Evolutionary conservation across 2,113 vertebrate genomes (phyloP), one percentile per base, ranked within the genome.

Genomic region (Alouatta palliata): DNA sequence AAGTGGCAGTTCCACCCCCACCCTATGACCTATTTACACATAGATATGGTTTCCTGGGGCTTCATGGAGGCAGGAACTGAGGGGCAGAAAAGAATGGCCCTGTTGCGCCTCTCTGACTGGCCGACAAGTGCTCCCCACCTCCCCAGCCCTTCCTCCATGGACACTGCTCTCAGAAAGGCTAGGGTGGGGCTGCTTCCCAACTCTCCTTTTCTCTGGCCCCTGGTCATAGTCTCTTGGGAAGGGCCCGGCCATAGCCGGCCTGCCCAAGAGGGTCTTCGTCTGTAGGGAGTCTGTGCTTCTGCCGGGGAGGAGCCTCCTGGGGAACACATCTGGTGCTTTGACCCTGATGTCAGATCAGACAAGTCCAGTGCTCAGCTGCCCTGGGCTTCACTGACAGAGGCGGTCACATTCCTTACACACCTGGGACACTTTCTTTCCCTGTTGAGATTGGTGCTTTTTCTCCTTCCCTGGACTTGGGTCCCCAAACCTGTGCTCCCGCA

Each of bases 361-460:
- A 6, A 10, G 20, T 16, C 23, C 12, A 7, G 19, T 6, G 10
- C 56, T 61, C 68, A 37, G 25, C 23, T 13, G 23, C 35, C 25
- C 54, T 8, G 30, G 19, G 16, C 32, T 47, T 58, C 6, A 9
- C 32, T 79, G 10, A 68, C 11, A 71, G 47, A 61, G 40, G 8
- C 45, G 0, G 32, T 25, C 25, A 32, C 35, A 4, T 80, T 49
- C 56, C 82, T 85, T 21, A 40, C 17, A 66, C 17, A 4, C 52
- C 49, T 43, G 35, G 32, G n/a, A 52, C 9, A 0, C 35, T 40
- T 79, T 52, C 27, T 77, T 7, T 23, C 1, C 6, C 14, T 43
- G 2, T 37, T 5, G 4, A 5, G 7, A 16, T n/a, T 37, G 4
- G 0, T 0, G 5, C 16, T 37, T 49, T 11, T 52, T 14, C 4